Evolutionary conservation across 1,140 invertebrate genomes (phyloP).

Genomic region (Pomacea maculata): DNA sequence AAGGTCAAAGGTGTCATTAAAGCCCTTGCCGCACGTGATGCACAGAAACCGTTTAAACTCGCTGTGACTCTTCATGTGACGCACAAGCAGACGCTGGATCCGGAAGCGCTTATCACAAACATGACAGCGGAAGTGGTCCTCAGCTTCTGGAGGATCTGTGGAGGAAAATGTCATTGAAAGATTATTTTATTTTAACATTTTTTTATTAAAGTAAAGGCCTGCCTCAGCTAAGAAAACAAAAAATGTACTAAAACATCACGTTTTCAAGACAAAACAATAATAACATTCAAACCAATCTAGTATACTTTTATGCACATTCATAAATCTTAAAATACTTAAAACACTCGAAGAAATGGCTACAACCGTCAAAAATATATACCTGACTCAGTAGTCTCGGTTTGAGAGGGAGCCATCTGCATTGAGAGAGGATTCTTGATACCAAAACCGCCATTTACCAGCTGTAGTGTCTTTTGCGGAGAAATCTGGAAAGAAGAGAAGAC

Average conservation of each 20-base stretch:
- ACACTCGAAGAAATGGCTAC: neutral
- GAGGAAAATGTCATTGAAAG: neutral
- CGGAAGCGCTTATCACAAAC: conserved; percentile 94
- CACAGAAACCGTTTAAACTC: conserved; percentile 98
- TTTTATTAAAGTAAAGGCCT: neutral
- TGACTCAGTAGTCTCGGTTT: conserved; percentile 10
- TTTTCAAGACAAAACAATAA: neutral
- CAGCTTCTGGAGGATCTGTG: neutral
- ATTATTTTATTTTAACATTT: neutral
- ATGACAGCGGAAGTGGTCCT: conserved; percentile 72
- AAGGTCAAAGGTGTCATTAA: conserved; percentile 99
- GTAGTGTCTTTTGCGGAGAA: conserved; percentile 68
- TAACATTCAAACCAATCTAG: too few species aligned
- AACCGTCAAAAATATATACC: conserved; percentile 3
- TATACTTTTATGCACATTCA: too few species aligned
- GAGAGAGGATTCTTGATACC: conserved; percentile 98
- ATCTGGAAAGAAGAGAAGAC: conserved; percentile 28
- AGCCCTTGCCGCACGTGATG: conserved; percentile 99
- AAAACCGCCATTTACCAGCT: conserved; percentile 98
- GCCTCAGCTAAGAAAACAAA: neutral
- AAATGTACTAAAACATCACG: neutral
- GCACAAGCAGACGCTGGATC: conserved; percentile 92
- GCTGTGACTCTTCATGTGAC: conserved; percentile 99
- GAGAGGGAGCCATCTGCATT: conserved; percentile 21
- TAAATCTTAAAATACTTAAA: neutral